phyloP scores from a whole-genome alignment of 2,888 invertebrate genomes.

The Crioceris asparagi region DNA sequence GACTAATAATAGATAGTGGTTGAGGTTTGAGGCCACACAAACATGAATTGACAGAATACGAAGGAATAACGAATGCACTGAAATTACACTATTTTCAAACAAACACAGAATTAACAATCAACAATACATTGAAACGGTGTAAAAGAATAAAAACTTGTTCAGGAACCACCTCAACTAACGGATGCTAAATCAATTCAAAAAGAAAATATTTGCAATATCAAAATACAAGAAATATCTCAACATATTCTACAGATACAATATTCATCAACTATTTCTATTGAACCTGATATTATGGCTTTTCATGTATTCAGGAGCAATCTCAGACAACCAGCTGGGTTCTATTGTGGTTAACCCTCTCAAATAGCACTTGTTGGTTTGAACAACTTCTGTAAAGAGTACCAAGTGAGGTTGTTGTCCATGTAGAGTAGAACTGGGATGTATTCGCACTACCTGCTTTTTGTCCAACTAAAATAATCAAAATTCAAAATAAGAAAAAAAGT shows the following conservation, averaged over 20 bases:
- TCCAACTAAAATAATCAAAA: constrained; percentile 41
- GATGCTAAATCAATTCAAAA: too few species aligned
- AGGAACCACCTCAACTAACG: too few species aligned
- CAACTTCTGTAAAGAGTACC: constrained; percentile 75
- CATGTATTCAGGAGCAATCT: constrained; percentile 43
- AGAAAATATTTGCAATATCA: neutral
- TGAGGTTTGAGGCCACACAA: too few species aligned
- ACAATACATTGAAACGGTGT: too few species aligned
- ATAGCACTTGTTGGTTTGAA: constrained; percentile 75
- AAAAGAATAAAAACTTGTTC: too few species aligned
- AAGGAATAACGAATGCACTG: too few species aligned
- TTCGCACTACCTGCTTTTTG: constrained; percentile 56
- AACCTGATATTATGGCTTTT: constrained; percentile 28
- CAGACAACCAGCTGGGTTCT: constrained; percentile 69
- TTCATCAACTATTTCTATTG: constrained; percentile 14
- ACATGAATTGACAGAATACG: too few species aligned
- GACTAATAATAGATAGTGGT: too few species aligned
- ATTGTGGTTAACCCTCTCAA: constrained; percentile 68
- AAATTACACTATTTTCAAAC: too few species aligned
- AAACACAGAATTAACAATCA: too few species aligned
- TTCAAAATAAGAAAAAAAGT: constrained; percentile 4
- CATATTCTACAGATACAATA: neutral
- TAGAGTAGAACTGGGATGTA: constrained; percentile 78
- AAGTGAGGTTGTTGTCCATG: constrained; percentile 60
- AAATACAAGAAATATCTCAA: neutral